Percentiles rank a stretch among this genome's conserved stretches.
phyloP scores from a whole-genome alignment of 1,140 invertebrate genomes.

The Hyphantria cunea region DNA sequence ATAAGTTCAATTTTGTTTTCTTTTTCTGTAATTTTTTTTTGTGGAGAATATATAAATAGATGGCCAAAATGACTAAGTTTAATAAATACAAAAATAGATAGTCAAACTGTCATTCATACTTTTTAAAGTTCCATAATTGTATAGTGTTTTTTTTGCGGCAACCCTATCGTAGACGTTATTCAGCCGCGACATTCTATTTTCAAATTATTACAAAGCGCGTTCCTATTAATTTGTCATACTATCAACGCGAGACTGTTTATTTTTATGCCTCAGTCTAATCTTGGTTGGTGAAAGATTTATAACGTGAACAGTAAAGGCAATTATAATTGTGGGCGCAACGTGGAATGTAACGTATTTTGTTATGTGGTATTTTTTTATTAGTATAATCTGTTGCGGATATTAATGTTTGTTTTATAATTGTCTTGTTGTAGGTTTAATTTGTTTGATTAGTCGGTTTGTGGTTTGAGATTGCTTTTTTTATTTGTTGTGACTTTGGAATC shows the following conservation, averaged over 20 bases:
- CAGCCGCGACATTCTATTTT: slow-evolving; percentile 48
- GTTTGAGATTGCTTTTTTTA: not conserved
- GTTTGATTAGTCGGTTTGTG: slow-evolving; percentile 12
- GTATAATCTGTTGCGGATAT: slow-evolving; percentile 27
- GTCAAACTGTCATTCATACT: not conserved
- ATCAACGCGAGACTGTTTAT: slow-evolving; percentile 47
- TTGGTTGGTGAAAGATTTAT: slow-evolving; percentile 48
- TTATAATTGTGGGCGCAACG: slow-evolving; percentile 37
- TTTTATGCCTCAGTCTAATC: slow-evolving; percentile 49
- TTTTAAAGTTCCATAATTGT: not conserved
- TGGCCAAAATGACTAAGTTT: not conserved
- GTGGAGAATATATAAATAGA: not conserved
- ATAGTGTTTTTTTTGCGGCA: slow-evolving; percentile 2
- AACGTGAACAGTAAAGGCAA: slow-evolving; percentile 33
- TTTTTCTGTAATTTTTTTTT: no score
- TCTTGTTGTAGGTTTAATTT: slow-evolving; percentile 22
- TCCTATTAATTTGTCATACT: slow-evolving; percentile 58
- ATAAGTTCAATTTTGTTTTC: no score
- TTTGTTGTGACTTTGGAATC: no score
- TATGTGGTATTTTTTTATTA: slow-evolving; percentile 21
- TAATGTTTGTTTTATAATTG: slow-evolving; percentile 28
- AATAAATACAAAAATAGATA: not conserved
- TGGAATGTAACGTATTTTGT: slow-evolving; percentile 38
- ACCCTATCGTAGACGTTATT: slow-evolving; percentile 6
- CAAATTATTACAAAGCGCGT: slow-evolving; percentile 48